Base-by-base conservation (phyloP, 2,888 invertebrate species). In the Lasius fuliginosus region DNA sequence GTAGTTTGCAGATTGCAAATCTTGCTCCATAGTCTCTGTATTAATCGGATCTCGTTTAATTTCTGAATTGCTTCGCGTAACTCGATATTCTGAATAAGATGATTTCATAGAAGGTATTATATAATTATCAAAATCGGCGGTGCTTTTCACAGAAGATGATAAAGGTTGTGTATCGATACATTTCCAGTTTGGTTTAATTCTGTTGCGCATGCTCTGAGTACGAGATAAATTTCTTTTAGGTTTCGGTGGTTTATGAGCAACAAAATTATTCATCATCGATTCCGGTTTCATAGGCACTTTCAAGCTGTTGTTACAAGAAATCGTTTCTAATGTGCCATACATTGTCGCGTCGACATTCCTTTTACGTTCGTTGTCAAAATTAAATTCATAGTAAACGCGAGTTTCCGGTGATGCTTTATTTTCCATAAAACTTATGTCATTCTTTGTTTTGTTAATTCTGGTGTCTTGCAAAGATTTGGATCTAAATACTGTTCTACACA, bases 161-260 rank as follows among this genome's bases (percentile, higher is more conserved):
- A 87, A 40, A 5, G 89, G 58, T 0, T 87, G 56, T 12, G 93
- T 92, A 18, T 92, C 82, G 75, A 86, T 89, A 60, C 90, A 93
- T 73, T 94, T 93, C 94, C 94, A 94, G 2, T 91, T 91, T 0
- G 94, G 94, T 56, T 94, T 88, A 1, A 91, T 89, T 30, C 94
- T 90, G 82, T 94, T 94, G 18, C 94, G 88, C 94, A 94, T 94
- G 33, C 94, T 94, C 67, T 94, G 94, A 0, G 94, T 93, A 0
- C 94, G 91, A 0, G 92, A 88, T 1, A 93, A 93, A 71, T 92
- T 94, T 75, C 93, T 88, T 53, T 94, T 94, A 0, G 97, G 97
- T 93, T 97, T 97, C 0, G 97, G 97, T 0, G 97, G 97, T 91
- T 97, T 97, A 90, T 97, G 97, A 0, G 97, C 96, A 0, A 97